phyloP scores from a whole-genome alignment of 2,797 vertebrate genomes.

The Nannoperca obscura region DNA sequence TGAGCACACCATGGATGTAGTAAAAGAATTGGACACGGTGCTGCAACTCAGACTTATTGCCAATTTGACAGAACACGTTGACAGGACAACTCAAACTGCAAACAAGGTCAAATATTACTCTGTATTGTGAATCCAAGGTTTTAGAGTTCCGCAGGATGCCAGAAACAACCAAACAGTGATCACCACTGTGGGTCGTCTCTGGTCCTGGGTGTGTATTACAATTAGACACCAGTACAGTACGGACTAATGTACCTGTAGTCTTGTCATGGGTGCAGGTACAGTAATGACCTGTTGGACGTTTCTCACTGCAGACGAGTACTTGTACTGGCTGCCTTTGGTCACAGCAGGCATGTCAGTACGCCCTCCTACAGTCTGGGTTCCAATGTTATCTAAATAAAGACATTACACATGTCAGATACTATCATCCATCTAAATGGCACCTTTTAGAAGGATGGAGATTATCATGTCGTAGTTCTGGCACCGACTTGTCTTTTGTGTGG shows the following conservation, averaged over 20 bases:
- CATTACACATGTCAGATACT: background rate
- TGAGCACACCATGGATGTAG: too few species aligned
- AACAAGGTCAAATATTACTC: too few species aligned
- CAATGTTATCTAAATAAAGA: constrained; percentile 90
- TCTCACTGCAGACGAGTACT: constrained; percentile 87
- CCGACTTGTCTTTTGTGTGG: constrained; percentile 92
- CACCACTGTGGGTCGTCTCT: background rate
- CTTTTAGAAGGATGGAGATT: background rate
- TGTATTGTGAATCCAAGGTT: too few species aligned
- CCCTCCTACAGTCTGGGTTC: constrained; percentile 91
- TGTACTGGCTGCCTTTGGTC: constrained; percentile 86
- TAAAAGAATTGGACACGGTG: too few species aligned
- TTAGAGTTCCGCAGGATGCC: background rate
- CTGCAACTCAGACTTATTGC: too few species aligned
- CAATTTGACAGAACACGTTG: too few species aligned
- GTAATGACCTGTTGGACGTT: constrained; percentile 84
- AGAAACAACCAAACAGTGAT: background rate
- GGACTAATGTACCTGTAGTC: constrained; percentile 82
- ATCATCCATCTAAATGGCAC: background rate
- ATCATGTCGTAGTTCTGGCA: constrained; percentile 3
- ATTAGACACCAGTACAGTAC: background rate
- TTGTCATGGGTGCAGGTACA: constrained; percentile 67
- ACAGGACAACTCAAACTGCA: too few species aligned
- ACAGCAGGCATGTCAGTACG: constrained; percentile 77
- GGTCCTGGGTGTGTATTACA: background rate